These are phyloP conservation scores for Pyrgilauda ruficollis DNA, from an alignment of 2,113 vertebrate genomes.

Conservation along the genomic window DNA sequence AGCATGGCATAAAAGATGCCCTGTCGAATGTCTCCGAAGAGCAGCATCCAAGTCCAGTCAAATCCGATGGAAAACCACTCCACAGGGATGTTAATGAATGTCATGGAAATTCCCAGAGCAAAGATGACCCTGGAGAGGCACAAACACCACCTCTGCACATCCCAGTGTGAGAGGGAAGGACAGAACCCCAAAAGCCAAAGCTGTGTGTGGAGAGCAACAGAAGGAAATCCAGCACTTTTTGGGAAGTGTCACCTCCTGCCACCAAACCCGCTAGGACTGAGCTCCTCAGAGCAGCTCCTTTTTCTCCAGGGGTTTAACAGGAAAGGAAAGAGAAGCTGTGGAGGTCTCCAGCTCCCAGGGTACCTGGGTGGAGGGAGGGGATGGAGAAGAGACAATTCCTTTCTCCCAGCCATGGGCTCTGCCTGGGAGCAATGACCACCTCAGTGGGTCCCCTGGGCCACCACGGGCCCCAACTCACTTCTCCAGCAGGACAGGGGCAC, in stretches of 20 bases:
- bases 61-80: slow-evolving; percentile 98
- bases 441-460: neutral
- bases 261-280: neutral
- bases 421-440: neutral
- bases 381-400: neutral
- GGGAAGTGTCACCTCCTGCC: neutral
- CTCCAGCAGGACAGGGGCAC: slow-evolving; percentile 93
- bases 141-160: neutral
- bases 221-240: neutral
- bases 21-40: slow-evolving; percentile 95
- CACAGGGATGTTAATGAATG: slow-evolving; percentile 96
- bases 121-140: slow-evolving; percentile 87
- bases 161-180: neutral
- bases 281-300: neutral
- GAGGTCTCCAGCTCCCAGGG: neutral
- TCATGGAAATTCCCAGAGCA: slow-evolving; percentile 97
- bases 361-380: neutral
- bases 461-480: slow-evolving; percentile 78
- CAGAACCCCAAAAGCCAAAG: neutral
- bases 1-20: slow-evolving; percentile 98
- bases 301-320: neutral
- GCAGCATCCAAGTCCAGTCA: slow-evolving; percentile 98
- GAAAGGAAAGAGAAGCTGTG: neutral
- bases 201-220: neutral
- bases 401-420: neutral